Evolutionary conservation across 2,888 invertebrate species (phyloP), one percentile per base, ranked within the genome.

Genomic region (Timandra comae): DNA sequence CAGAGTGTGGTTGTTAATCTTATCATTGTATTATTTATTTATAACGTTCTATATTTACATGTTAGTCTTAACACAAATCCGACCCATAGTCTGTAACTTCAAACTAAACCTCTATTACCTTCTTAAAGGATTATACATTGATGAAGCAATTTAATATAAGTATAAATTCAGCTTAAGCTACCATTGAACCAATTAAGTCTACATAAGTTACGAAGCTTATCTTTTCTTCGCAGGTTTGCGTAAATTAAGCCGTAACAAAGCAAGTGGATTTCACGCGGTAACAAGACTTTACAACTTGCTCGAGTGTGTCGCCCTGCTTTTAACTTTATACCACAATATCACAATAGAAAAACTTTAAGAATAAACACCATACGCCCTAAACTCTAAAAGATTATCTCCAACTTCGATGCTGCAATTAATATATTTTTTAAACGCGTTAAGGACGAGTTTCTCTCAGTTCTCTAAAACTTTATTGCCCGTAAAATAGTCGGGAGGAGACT

Each of bases 401-500:
- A 34, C 33, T 56, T 53, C 60, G 37, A 61, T 48, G 41, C 52
- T 39, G 52, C 54, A 55, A 56, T 57, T 58, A 63, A 64, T 63
- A 63, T 56, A n/a, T n/a, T n/a, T 59, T 63, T 61, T 49, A 38
- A 53, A 61, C 43, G 42, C 41, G 57, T 57, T 59, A 53, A 55
- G 43, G 56, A 58, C 45, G 53, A 63, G 49, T 59, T 66, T 53
- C 44, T 51, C 49, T 46, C 51, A 46, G 51, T 57, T 56, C 56
- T 48, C 55, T 51, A 48, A 43, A 57, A 63, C 50, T 71, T 71
- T 71, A 74, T 70, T 58, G 56, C 50, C 68, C 68, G 70, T 72
- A 67, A 76, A 79, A 79, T 72, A 69, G 69, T 72, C 73, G 54
- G 60, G 56, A 52, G 68, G 57, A 56, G 58, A 54, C 62, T 62